phyloP scores from a whole-genome alignment of 2,113 vertebrate genomes.

The Pavo muticus region DNA sequence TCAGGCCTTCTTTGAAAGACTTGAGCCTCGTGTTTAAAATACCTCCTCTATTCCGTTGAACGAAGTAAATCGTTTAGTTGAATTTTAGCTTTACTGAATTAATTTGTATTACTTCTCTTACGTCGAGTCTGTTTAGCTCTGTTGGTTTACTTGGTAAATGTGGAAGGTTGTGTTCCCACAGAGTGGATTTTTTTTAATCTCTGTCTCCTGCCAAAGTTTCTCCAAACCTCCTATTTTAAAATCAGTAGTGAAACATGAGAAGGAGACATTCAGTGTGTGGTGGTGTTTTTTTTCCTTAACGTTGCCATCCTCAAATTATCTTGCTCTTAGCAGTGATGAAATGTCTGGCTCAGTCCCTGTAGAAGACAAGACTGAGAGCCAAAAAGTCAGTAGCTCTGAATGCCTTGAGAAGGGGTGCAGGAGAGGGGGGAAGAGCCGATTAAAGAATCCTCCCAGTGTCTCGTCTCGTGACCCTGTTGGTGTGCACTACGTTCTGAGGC shows the following conservation, averaged over 20 bases:
- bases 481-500: not conserved
- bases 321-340: not conserved
- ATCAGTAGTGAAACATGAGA: not conserved
- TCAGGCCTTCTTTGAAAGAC: not conserved
- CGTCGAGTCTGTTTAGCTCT: not conserved
- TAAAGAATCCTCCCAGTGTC: not conserved
- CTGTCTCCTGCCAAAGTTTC: conserved; percentile 20
- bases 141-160: not conserved
- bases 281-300: not conserved
- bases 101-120: not conserved
- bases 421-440: not conserved
- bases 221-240: conserved; percentile 33
- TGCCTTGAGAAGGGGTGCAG: not conserved
- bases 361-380: not conserved
- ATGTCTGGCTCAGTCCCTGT: not conserved
- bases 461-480: not conserved
- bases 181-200: conserved; percentile 7
- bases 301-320: not conserved
- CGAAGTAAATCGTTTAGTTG: not conserved
- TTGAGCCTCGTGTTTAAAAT: not conserved
- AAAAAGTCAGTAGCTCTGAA: not conserved
- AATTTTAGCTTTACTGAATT: not conserved
- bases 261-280: not conserved
- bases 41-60: not conserved
- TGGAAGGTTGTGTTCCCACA: not conserved